A percentile compares a stretch with the other conserved stretches of the same genome.
These are phyloP conservation scores for Napeogenes sylphis DNA, from an alignment of 2,888 invertebrate genomes.

Conservation along the genomic window DNA sequence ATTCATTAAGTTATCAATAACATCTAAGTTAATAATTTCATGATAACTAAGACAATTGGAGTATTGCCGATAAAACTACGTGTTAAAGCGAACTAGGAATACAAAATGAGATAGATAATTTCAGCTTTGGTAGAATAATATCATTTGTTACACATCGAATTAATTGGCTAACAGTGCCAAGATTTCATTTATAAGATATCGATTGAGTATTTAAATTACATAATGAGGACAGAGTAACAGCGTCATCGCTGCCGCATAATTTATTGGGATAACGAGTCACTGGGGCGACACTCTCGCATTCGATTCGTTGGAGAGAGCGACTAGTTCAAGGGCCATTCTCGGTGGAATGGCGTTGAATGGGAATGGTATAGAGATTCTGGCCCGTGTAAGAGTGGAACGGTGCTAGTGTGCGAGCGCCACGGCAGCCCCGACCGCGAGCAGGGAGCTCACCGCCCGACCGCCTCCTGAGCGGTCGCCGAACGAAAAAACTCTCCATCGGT, in stretches of 20 bases:
- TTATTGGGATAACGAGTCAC: conserved; percentile 32
- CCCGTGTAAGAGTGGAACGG: conserved; percentile 69
- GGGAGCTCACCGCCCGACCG: conserved; percentile 72
- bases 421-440: conserved; percentile 71
- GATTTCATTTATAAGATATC: conserved; percentile 7
- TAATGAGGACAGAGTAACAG: conserved; percentile 5
- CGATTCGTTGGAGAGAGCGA: conserved; percentile 49
- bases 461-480: conserved; percentile 76
- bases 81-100: conserved; percentile 77
- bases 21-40: conserved; percentile 62
- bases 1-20: conserved; percentile 42
- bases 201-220: conserved; percentile 21
- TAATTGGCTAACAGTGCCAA: conserved; percentile 29
- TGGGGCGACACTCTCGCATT: conserved; percentile 9
- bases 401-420: conserved; percentile 73
- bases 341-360: conserved; percentile 32
- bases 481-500: conserved; percentile 77
- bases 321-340: conserved; percentile 27
- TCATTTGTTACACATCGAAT: conserved; percentile 51
- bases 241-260: too few species aligned
- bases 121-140: conserved; percentile 75
- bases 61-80: conserved; percentile 73
- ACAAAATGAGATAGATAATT: conserved; percentile 74
- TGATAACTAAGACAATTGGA: conserved; percentile 70
- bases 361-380: conserved; percentile 56